Evolutionary conservation across 2,113 vertebrate species (phyloP), one percentile per base, ranked within the genome.

Genomic region (Caranx melampygus): DNA sequence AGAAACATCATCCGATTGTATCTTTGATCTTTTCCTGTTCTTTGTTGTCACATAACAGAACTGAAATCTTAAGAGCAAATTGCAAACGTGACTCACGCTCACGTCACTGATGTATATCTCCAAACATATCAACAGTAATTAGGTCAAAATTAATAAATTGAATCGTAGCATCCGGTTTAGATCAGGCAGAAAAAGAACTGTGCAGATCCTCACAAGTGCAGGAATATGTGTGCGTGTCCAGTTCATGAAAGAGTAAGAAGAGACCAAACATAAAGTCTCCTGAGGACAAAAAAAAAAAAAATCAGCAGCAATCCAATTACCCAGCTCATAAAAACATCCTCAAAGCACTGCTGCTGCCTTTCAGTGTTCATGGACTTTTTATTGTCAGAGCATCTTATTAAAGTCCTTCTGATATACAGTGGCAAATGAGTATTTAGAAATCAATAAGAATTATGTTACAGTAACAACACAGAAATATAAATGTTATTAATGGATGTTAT

Each of bases 301-400:
- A 83, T 64, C 26, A n/a, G 37, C 14, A 3, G 12, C 40, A 71
- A 76, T 88, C 35, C 21, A 79, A 60, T 88, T 64, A 73, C 47
- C n/a, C 26, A 15, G 20, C 65, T 78, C 64, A 70, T 77, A 18
- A 83, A 79, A 83, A 59, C 47, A 59, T 58, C 67, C n/a, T 62
- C 31, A 40, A 52, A 47, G 60, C 44, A 75, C 35, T 26, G 45
- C 57, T 40, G 35, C 55, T 51, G 54, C 69, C 52, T 57, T 18
- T 68, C 47, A 66, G 37, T 35, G 45, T 42, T 81, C 26, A 57
- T 9, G 4, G 57, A 4, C 42, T 52, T 67, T 80, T 76, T 45
- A 51, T 18, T 35, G 35, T 85, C 20, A 35, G 11, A 47, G 54
- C n/a, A 31, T 66, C 75, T 75, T 62, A 77, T 34, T 73, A 37